Base-by-base conservation (phyloP, 2,113 vertebrate genomes). In the Oreamnos americanus region DNA sequence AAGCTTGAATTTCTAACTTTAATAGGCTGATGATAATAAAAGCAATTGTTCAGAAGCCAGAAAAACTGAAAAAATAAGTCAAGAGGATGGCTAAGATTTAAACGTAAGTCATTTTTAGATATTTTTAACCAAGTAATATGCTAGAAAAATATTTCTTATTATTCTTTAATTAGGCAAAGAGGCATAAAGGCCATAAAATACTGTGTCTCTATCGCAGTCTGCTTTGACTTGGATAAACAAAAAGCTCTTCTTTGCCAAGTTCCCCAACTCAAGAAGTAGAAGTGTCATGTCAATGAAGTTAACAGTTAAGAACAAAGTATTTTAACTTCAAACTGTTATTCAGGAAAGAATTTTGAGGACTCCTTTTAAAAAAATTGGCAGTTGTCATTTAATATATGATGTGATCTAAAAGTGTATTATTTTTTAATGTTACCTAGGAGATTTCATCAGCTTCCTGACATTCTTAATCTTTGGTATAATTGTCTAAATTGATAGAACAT, bases 391-490 rank as follows among this genome's bases (percentile, higher is more conserved):
- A 98, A 99, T 98, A 98, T 98, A 98, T 93, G 55, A 88, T 97
- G 97, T 98, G 98, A 99, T 98, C 98, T 98, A 98, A 98, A 98
- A 99, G 98, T 98, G 98, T 98, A 98, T 99, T 99, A 99, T 99
- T 99, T 98, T 98, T 98, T 97, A 98, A 98, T 99, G 98, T 99
- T 99, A 98, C 99, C 98, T 98, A 98, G 98, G 98, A 99, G 98
- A 99, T 99, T 98, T 99, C 97, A 97, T 96, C 98, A 98, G 98
- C 98, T 98, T 98, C 98, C 92, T 99, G 99, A 99, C 98, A 99
- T 98, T 98, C 99, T 90, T 98, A 98, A 98, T 98, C 98, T 99
- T 98, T 98, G 98, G 97, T 98, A 98, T 99, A 99, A 99, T 99
- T 99, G 98, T 98, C 97, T 98, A 98, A 98, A 98, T 97, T 98